phyloP scores from a whole-genome alignment of 2,888 invertebrate species.

The Therioaphis trifolii region DNA sequence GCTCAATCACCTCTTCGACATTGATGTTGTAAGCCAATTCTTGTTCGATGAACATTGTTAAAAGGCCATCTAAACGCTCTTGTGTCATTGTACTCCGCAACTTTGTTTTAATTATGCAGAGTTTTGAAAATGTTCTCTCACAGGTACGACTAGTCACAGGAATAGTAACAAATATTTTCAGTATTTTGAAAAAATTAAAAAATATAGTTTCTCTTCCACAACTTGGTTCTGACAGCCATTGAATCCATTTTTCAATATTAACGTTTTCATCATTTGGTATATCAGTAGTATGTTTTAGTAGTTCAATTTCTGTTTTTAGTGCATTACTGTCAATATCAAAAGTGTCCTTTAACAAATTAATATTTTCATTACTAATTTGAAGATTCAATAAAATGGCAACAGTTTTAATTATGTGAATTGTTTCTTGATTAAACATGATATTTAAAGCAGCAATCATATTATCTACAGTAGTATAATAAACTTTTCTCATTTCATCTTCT shows the following conservation, averaged over 20 bases:
- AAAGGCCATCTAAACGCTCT: neutral
- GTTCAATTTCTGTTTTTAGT: neutral
- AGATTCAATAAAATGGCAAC: neutral
- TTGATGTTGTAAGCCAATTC: neutral
- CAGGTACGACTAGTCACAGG: neutral
- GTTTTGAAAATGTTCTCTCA: too few species aligned
- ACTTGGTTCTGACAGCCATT: neutral
- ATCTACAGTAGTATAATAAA: too few species aligned
- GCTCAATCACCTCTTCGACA: constrained; percentile 11
- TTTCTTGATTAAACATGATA: neutral
- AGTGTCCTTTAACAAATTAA: neutral
- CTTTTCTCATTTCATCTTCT: too few species aligned
- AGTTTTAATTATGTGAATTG: neutral
- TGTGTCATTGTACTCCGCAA: neutral
- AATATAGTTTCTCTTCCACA: neutral
- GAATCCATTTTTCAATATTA: neutral
- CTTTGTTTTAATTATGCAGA: neutral
- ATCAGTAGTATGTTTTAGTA: neutral
- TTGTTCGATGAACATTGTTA: neutral
- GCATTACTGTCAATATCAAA: neutral
- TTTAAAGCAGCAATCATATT: too few species aligned
- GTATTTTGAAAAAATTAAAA: neutral
- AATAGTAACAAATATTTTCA: neutral
- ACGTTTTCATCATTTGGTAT: neutral
- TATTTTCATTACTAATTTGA: neutral